These are phyloP conservation scores for Cyanocitta stelleri DNA, from an alignment of 2,113 vertebrate species.

Conservation along the genomic window DNA sequence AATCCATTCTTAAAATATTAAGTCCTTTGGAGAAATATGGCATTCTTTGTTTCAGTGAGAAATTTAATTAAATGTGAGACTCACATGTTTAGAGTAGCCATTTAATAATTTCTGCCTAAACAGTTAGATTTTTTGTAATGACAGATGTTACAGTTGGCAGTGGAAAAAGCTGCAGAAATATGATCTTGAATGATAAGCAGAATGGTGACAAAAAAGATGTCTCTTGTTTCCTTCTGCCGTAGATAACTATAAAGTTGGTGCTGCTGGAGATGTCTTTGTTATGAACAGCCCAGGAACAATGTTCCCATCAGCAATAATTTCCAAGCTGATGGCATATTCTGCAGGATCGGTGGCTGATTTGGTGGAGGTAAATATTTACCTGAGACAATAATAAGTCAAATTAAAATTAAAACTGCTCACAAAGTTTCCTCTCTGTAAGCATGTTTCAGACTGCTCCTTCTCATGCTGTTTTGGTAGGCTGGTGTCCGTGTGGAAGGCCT, in stretches of 20 bases:
- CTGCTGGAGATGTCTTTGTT: constrained; percentile 70
- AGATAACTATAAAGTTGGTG: constrained; percentile 78
- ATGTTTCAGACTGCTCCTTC: neutral
- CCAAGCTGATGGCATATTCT: constrained; percentile 72
- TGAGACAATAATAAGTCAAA: neutral
- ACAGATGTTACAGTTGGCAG: neutral
- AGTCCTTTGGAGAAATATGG: neutral
- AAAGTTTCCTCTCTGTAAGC: neutral
- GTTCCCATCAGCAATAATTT: constrained; percentile 74
- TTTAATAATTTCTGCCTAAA: neutral
- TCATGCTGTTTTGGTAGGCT: constrained; percentile 57
- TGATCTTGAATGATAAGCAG: neutral
- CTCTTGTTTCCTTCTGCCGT: neutral
- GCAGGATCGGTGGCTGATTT: constrained; percentile 77
- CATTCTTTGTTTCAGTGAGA: neutral
- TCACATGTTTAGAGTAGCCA: neutral
- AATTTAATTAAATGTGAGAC: neutral
- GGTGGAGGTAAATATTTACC: constrained; percentile 75
- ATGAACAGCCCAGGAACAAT: constrained; percentile 79
- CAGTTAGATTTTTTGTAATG: neutral
- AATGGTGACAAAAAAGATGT: neutral
- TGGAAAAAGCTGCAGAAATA: neutral
- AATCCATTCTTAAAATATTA: neutral
- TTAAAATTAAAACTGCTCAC: neutral
- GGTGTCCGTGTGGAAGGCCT: constrained; percentile 78